Evolutionary conservation across 2,113 vertebrate species (phyloP), one percentile per base, ranked within the genome.

Genomic region (Micronycteris hirsuta): DNA sequence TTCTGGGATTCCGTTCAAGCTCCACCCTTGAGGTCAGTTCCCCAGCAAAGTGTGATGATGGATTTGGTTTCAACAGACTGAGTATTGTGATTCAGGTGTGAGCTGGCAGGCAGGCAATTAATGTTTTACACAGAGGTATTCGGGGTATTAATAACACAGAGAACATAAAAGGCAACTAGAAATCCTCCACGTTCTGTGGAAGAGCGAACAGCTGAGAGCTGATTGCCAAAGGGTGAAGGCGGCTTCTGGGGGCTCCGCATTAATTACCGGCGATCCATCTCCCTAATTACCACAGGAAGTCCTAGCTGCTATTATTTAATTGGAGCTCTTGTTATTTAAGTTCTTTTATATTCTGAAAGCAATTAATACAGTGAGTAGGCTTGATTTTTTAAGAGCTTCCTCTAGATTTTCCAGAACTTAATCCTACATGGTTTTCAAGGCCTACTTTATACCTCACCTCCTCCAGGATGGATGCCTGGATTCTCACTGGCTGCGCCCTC

Each of bases 321-420:
- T 96, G 96, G 68, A 83, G 61, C 86, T 82, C 90, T 98, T 97
- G 91, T 97, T 97, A 96, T 93, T 98, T 97, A 97, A 97, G 97
- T 97, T 97, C 89, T 93, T 97, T 93, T 91, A 74, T 95, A 96
- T 95, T 96, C 82, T 93, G 91, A 96, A 94, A 94, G 94, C 94
- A 97, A 96, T 97, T 96, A 97, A 91, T 71, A 68, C 85, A 91
- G 16, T 76, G 56, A 92, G 61, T 24, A 92, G 58, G 49, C 45
- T 89, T 94, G 74, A 67, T 67, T 36, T 56, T 89, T 68, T 85
- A 52, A 56, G 83, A 65, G 81, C 49, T 90, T 94, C 73, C 74
- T 49, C 31, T 47, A 33, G 33, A 20, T 33, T 85, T 90, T 58
- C 33, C 68, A 82, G 85, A 76, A 56, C 33, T 31, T 17, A 58